These are phyloP conservation scores for Ophiothrix spiculata DNA, from an alignment of 35 echinoderm and acorn worm genomes.

Conservation along the genomic window DNA sequence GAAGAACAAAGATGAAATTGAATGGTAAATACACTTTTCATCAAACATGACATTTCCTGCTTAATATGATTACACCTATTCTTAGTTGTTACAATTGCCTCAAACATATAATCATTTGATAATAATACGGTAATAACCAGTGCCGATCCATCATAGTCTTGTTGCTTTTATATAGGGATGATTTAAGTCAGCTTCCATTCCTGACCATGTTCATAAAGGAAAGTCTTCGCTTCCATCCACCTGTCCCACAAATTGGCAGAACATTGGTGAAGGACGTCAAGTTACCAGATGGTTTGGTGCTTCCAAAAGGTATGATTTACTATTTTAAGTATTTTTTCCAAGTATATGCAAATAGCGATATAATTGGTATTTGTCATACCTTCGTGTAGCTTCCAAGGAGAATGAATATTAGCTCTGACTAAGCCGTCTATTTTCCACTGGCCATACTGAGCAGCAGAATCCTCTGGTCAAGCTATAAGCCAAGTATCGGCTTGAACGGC, in stretches of 20 bases:
- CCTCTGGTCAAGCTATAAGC: no score
- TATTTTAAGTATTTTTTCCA: no score
- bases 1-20: background rate
- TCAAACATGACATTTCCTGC: background rate
- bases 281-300: background rate
- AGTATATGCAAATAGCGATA: no score
- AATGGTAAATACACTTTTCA: background rate
- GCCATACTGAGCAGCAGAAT: no score
- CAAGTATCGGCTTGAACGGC: no score
- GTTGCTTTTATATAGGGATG: background rate
- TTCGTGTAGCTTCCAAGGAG: no score
- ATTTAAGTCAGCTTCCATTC: constrained; percentile 14
- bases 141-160: no score
- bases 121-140: no score
- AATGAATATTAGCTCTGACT: no score
- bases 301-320: constrained; percentile 31
- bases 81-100: background rate
- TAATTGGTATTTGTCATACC: no score
- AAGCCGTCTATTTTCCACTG: no score
- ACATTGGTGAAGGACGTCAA: background rate
- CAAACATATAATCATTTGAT: background rate
- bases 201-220: constrained; percentile 19
- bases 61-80: background rate
- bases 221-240: constrained; percentile 27
- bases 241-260: background rate